Base-by-base conservation (phyloP, 1,140 invertebrate species). In the Drosophila prosaltans region DNA sequence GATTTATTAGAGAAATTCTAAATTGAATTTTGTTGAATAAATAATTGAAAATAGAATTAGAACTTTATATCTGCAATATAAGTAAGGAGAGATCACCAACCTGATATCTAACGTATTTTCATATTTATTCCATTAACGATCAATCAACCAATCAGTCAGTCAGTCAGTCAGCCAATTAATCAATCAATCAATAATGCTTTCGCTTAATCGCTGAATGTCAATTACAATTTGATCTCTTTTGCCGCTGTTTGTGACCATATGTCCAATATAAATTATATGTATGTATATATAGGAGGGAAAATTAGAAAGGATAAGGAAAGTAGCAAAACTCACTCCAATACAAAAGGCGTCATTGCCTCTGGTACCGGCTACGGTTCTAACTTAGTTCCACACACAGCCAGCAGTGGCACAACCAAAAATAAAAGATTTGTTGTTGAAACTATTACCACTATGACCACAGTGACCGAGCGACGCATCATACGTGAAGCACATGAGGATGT, bases 351-450 rank as follows among this genome's bases (percentile, higher is more conserved):
- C 41, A 60, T 54, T 63, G 45, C 36, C 54, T 48, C 41, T 59
- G 43, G 51, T 65, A 28, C 58, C 72, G 48, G 69, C 72, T 36
- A 9, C 68, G 40, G 57, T 51, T n/a, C 48, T 62, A 36, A 21
- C 45, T 51, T 51, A 51, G 28, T 59, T 1, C 54, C 72, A 40
- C 45, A 51, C 45, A 51, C 39, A 40, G 65, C 59, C 61, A 77
- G 70, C 72, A 81, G 78, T 77, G 70, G 72, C 79, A 74, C 75
- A 43, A 69, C 77, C 63, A 92, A 90, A 54, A 93, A 93, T 71
- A 94, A 94, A 82, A 92, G 94, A 74, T 95, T 95, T 88, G 94
- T 95, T 81, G 94, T 95, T 80, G 95, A 95, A 91, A 95, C 95
- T 64, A 95, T 91, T 91, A 91, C 90, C 81, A 91, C 94, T 63